Base-by-base conservation (phyloP, 2,888 invertebrate genomes). In the Dromius quadrimaculatus region DNA sequence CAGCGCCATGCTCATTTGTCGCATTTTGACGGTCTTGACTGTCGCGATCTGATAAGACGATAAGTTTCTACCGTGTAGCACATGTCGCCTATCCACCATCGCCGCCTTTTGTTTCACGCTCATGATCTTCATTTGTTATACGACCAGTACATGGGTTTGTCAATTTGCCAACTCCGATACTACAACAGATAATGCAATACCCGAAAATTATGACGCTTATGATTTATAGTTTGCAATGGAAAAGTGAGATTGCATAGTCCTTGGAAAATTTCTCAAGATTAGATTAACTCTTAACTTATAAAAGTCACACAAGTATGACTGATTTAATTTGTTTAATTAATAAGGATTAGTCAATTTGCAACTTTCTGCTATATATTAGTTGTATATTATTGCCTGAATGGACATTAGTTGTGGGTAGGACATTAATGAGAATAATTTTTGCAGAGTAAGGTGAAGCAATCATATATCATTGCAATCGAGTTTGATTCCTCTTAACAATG, bases 1-100 rank as follows among this genome's bases (percentile, higher is more conserved):
- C 63, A 32, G 20, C 63, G 8, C 62, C 32, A 64, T 34, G 70
- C 62, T 70, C 70, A 70, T 70, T 70, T 70, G 70, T 62, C 59
- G 43, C 47, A 13, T 61, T 70, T 70, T 70, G 70, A 61, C 47
- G 70, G 47, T 61, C 36, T 23, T 62, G 62, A 34, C 23, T 41
- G 64, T 64, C 64, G 66, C 54, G 66, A 66, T 66, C 66, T 54
- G 66, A 54, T 54, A 36, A 66, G 15, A 41, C 11, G 66, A 66
- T 66, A 66, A 66, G 54, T 59, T 20, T 17, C 17, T 32, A 32
- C 23, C 47, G 41, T 20, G 57, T 47, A 34, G 54, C 66, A 66
- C 57, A 66, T 54, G 54, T 66, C 57, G 54, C 22, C 15, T 54
- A 36, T 64, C 28, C 17, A 28, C 15, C 28, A 28, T 43, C 17